These are phyloP conservation scores for Amaurobius ferox DNA, from an alignment of 2,888 invertebrate genomes.

Conservation along the genomic window DNA sequence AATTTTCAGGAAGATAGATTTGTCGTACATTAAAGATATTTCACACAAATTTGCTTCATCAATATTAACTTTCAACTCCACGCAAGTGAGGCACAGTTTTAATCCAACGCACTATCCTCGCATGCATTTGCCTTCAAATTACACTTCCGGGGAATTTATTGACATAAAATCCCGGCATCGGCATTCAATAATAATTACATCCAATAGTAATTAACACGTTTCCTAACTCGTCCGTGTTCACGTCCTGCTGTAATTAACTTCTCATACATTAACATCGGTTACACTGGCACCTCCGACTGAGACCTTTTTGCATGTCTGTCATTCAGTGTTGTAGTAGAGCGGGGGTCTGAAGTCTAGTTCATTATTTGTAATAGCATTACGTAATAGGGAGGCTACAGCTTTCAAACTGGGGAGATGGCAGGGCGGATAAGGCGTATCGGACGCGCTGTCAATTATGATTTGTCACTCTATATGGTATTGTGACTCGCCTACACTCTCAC, in stretches of 20 bases:
- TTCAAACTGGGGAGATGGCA: background rate
- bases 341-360: background rate
- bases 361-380: conserved; percentile 14
- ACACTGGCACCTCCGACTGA: background rate
- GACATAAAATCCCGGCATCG: too few species aligned
- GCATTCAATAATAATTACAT: background rate
- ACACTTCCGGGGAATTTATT: too few species aligned
- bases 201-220: background rate
- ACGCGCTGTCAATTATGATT: conserved; percentile 8
- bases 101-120: too few species aligned
- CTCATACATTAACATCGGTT: background rate
- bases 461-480: conserved; percentile 7
- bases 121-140: too few species aligned
- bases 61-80: too few species aligned
- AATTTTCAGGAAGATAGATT: too few species aligned
- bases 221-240: background rate
- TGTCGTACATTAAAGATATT: too few species aligned
- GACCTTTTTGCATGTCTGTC: background rate
- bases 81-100: too few species aligned
- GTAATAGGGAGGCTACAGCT: conserved; percentile 3
- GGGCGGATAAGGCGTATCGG: background rate
- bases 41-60: too few species aligned
- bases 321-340: background rate
- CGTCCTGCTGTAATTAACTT: background rate
- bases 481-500: background rate